phyloP scores from a whole-genome alignment of 2,888 invertebrate genomes.

The Sthenelais limicola region DNA sequence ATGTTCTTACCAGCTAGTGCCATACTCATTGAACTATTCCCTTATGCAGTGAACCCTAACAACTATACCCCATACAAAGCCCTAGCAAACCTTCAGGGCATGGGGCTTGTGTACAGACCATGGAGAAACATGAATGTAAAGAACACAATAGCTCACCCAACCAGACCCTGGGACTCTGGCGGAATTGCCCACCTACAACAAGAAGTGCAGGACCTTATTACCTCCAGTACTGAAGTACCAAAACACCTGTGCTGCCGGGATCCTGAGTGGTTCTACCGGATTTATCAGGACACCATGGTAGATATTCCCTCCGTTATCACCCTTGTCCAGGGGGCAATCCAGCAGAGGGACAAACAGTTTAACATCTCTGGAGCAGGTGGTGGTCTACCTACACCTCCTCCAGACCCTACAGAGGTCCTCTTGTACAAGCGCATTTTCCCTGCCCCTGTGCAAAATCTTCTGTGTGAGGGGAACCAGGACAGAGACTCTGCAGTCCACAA shows the following conservation, averaged over 20 bases:
- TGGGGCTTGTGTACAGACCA: conserved; percentile 69
- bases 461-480: conserved; percentile 41
- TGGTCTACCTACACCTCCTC: background rate
- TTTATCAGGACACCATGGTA: conserved; percentile 75
- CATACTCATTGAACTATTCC: conserved; percentile 74
- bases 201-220: conserved; percentile 64
- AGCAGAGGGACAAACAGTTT: conserved; percentile 30
- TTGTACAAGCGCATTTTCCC: conserved; percentile 41
- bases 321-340: conserved; percentile 52
- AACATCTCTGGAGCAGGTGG: background rate
- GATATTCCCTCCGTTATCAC: conserved; percentile 59
- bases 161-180: conserved; percentile 69
- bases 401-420: conserved; percentile 13
- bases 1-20: conserved; percentile 71
- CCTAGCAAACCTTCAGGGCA: conserved; percentile 65
- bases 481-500: background rate
- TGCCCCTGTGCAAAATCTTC: conserved; percentile 33
- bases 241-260: conserved; percentile 74
- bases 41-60: conserved; percentile 73
- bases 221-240: conserved; percentile 64
- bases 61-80: conserved; percentile 74
- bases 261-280: conserved; percentile 74
- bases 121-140: conserved; percentile 71
- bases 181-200: conserved; percentile 71
- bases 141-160: conserved; percentile 69